A percentile compares a stretch with the other conserved stretches of the same genome.
Evolutionary conservation across 2,113 vertebrate genomes (phyloP).

Genomic region (Dromaius novaehollandiae): DNA sequence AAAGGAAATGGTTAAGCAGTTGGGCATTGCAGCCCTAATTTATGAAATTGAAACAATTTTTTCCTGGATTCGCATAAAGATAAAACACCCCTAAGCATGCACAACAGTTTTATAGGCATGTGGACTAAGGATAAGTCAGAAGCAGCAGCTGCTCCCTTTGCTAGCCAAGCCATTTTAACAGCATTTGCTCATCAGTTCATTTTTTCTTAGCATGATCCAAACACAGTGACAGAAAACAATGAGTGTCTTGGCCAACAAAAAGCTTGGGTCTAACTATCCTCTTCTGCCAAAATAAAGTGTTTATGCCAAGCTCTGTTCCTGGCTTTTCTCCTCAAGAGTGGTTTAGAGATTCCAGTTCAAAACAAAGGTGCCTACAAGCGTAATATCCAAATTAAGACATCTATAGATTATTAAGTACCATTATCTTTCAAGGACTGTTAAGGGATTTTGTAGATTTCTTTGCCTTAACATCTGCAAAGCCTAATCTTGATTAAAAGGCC

Average conservation of each 20-base stretch:
- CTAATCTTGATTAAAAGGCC: background rate
- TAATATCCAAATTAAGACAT: background rate
- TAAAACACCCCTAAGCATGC: background rate
- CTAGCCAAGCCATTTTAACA: constrained; percentile 38
- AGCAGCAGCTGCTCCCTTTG: constrained; percentile 37
- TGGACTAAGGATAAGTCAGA: background rate
- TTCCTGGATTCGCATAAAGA: background rate
- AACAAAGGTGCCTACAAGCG: background rate
- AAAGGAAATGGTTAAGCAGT: background rate
- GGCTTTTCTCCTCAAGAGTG: background rate
- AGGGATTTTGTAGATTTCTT: background rate
- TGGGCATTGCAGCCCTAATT: background rate
- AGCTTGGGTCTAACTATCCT: background rate
- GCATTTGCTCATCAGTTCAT: background rate
- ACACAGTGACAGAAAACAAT: constrained; percentile 28
- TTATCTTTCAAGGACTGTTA: background rate
- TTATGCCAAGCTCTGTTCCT: background rate
- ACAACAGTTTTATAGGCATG: background rate
- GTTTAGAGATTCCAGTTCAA: background rate
- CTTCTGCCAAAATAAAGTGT: constrained; percentile 7
- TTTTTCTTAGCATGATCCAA: constrained; percentile 41
- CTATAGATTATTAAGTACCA: background rate
- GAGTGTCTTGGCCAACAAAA: constrained; percentile 34
- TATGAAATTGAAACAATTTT: background rate
- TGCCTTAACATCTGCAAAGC: background rate